A percentile compares a stretch with the other conserved stretches of the same genome.
Evolutionary conservation across 2,113 vertebrate genomes (phyloP).

Genomic region (Actenoides lindsayi): DNA sequence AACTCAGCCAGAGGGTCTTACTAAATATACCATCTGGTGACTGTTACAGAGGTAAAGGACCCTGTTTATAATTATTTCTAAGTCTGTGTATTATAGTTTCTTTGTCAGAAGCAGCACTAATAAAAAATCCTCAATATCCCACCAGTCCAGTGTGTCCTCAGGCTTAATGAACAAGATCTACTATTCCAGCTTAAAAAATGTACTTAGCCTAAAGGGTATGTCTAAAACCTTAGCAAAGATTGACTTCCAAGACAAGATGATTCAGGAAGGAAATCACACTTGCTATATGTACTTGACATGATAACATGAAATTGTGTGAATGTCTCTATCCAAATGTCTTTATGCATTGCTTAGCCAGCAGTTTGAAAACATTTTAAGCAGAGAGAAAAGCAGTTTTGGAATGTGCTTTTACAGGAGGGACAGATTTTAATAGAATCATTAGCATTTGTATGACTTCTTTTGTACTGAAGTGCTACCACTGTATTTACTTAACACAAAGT

Average conservation of each 20-base stretch:
- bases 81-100: not conserved
- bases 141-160: not conserved
- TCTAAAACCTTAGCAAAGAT: conserved; percentile 16
- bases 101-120: not conserved
- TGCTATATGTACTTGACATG: conserved; percentile 19
- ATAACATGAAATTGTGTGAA: conserved; percentile 1
- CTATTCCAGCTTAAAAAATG: not conserved
- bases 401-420: not conserved
- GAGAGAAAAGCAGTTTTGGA: not conserved
- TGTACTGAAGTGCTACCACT: not conserved
- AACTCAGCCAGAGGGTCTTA: not conserved
- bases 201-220: conserved; percentile 8
- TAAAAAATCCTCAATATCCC: not conserved
- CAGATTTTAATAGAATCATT: not conserved
- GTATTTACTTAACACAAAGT: not conserved
- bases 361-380: conserved; percentile 6
- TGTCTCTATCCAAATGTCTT: not conserved
- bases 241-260: conserved; percentile 45
- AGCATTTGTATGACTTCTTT: not conserved
- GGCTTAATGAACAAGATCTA: not conserved
- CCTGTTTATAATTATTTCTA: conserved; percentile 7
- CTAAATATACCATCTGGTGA: not conserved
- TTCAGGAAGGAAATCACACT: conserved; percentile 43
- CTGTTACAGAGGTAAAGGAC: not conserved
- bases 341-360: conserved; percentile 10